phyloP scores from a whole-genome alignment of 2,888 invertebrate species.

The Ectemnius cavifrons region DNA sequence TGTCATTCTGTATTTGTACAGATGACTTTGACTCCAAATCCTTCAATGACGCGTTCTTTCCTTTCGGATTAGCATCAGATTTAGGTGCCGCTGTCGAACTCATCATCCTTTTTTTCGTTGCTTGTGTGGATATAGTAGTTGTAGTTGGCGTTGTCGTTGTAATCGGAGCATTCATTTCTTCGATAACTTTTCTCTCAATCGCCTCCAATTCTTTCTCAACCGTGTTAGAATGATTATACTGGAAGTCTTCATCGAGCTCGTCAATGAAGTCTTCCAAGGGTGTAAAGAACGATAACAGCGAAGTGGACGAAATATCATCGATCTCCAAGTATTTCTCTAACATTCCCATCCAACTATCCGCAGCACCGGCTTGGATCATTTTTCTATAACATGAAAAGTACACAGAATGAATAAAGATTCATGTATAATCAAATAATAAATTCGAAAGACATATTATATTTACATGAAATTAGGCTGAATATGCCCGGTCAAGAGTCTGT shows the following conservation, averaged over 20 bases:
- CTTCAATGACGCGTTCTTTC: conserved; percentile 1
- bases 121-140: conserved; percentile 48
- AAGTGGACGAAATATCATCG: conserved; percentile 53
- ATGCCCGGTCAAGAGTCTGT: conserved; percentile 47
- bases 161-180: conserved; percentile 58
- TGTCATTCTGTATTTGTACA: conserved; percentile 16
- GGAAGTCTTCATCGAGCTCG: conserved; percentile 52
- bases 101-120: conserved; percentile 17
- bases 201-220: conserved; percentile 63
- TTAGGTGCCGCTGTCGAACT: not conserved
- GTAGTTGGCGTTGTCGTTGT: conserved; percentile 58
- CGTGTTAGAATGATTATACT: conserved; percentile 41
- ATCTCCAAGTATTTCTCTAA: conserved; percentile 59
- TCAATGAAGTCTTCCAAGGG: conserved; percentile 66
- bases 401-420: not conserved
- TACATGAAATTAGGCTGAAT: conserved; percentile 64
- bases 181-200: conserved; percentile 58
- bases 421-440: not conserved
- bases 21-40: conserved; percentile 38
- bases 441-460: not conserved
- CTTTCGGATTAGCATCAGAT: conserved; percentile 11
- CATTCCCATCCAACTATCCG: conserved; percentile 61
- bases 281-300: conserved; percentile 64
- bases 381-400: conserved; percentile 49
- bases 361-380: conserved; percentile 63